These are phyloP conservation scores for Harpagus bidentatus DNA, from an alignment of 2,113 vertebrate species.

Conservation along the genomic window DNA sequence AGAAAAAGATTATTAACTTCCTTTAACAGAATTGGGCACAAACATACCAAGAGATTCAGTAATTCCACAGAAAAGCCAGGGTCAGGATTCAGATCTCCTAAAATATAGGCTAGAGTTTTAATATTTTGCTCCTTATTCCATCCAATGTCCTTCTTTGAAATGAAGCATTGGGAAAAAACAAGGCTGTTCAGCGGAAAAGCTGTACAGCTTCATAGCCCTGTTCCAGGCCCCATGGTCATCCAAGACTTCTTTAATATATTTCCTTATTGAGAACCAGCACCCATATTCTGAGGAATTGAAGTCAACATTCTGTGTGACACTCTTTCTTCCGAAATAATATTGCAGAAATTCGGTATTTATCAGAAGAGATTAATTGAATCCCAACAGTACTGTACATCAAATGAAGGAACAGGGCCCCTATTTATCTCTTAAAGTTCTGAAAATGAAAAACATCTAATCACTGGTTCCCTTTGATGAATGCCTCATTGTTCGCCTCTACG, in stretches of 20 bases:
- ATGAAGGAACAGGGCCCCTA: constrained; percentile 61
- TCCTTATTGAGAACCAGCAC: not conserved
- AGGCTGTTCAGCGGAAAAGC: not conserved
- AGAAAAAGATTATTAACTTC: not conserved
- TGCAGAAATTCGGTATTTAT: constrained; percentile 46
- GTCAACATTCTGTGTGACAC: not conserved
- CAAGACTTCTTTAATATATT: not conserved
- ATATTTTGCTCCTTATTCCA: not conserved
- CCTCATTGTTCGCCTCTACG: constrained; percentile 54
- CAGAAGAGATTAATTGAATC: constrained; percentile 65
- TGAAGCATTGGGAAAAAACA: not conserved
- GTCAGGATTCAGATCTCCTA: not conserved
- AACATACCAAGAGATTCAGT: not conserved
- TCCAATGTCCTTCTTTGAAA: not conserved
- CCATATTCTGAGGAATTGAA: not conserved
- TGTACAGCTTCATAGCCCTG: not conserved
- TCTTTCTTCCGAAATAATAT: not conserved
- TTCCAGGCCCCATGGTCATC: not conserved
- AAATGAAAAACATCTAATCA: constrained; percentile 70
- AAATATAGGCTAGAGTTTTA: not conserved
- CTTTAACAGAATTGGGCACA: not conserved
- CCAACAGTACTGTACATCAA: constrained; percentile 61
- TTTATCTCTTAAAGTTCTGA: constrained; percentile 69
- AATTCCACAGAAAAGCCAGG: not conserved
- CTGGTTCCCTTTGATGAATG: constrained; percentile 64